These are phyloP conservation scores for Malthinus flaveolus DNA, from an alignment of 2,888 invertebrate species.

Conservation along the genomic window DNA sequence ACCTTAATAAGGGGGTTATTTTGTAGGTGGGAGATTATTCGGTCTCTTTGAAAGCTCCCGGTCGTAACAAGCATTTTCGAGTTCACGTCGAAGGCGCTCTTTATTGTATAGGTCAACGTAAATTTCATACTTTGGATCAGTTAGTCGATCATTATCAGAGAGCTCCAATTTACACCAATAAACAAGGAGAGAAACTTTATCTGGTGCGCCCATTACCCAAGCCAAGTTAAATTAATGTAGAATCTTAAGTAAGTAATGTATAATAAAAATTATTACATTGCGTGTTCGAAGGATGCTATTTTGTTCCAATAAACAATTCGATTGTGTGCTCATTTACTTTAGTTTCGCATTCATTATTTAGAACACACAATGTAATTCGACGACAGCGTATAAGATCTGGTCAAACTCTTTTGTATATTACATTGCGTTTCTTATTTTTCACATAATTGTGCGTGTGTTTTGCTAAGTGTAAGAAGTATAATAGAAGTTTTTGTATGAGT, in stretches of 20 bases:
- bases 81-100: conserved; percentile 92
- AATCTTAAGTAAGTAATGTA: conserved; percentile 11
- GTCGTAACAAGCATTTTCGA: conserved; percentile 98
- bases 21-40: conserved; percentile 96
- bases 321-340: conserved; percentile 9
- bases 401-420: conserved; percentile 30
- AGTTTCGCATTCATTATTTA: conserved; percentile 1
- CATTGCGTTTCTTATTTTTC: conserved; percentile 20
- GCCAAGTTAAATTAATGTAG: conserved; percentile 43
- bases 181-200: conserved; percentile 96
- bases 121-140: conserved; percentile 94
- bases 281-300: neutral
- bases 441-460: conserved; percentile 16
- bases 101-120: conserved; percentile 97
- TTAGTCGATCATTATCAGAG: conserved; percentile 98
- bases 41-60: conserved; percentile 95
- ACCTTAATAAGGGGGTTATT: neutral
- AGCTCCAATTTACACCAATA: conserved; percentile 98
- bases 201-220: conserved; percentile 91
- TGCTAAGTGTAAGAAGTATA: conserved; percentile 12
- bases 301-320: conserved; percentile 1
- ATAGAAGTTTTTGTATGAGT: conserved; percentile 1
- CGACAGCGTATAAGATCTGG: conserved; percentile 28
- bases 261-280: conserved; percentile 5
- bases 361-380: neutral